Evolutionary conservation across 2,797 vertebrate genomes (phyloP).

Genomic region (Rousettus madagascariensis): DNA sequence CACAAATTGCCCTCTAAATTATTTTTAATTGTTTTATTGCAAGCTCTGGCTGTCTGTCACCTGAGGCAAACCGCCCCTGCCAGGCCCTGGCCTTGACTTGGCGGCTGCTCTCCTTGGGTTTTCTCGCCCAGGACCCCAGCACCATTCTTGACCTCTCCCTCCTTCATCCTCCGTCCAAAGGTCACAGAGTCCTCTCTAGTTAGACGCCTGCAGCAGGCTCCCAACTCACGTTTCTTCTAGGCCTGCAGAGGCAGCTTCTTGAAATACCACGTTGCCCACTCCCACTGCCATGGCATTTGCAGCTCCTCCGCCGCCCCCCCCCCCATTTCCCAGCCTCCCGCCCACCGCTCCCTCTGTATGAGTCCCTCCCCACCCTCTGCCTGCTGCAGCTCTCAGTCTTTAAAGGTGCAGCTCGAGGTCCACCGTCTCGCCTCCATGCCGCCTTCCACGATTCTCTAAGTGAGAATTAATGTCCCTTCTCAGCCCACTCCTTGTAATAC

Average conservation of each 20-base stretch:
- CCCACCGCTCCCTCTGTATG: background rate
- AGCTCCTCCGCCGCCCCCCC: background rate
- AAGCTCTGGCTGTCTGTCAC: background rate
- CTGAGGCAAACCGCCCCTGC: background rate
- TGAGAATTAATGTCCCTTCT: background rate
- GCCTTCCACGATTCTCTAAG: background rate
- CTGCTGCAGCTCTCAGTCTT: background rate
- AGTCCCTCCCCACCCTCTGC: background rate
- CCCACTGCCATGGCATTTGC: background rate
- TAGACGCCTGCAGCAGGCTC: accelerated
- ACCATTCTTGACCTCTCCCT: background rate
- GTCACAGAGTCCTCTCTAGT: background rate
- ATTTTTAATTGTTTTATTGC: slow-evolving; percentile 39
- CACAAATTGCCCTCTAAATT: background rate
- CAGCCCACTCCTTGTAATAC: background rate
- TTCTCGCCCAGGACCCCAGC: background rate
- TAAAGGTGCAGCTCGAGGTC: background rate
- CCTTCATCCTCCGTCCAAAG: background rate
- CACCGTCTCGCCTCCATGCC: accelerated
- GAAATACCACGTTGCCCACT: accelerated
- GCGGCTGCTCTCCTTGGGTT: background rate
- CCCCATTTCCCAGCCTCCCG: background rate
- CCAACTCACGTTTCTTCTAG: background rate
- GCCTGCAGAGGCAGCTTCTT: background rate
- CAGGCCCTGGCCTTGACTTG: background rate